Percentiles rank a stretch among this genome's conserved stretches.
Evolutionary conservation across 2,113 vertebrate species (phyloP).

Genomic region (Vulpes vulpes): DNA sequence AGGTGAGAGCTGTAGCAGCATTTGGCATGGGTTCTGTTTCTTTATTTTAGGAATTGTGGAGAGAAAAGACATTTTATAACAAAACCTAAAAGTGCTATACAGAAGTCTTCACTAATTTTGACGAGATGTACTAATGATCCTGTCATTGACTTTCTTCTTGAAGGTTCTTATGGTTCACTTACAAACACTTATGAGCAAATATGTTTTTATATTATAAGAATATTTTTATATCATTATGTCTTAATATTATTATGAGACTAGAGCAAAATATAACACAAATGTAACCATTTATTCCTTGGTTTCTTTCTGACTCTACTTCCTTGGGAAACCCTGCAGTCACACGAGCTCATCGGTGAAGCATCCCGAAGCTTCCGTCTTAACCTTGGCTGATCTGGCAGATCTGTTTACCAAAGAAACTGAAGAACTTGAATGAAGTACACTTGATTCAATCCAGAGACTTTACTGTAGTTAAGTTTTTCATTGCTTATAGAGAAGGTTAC

Average conservation of each 20-base stretch:
- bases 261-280: background rate
- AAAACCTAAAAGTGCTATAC: background rate
- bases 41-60: constrained; percentile 29
- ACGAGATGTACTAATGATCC: background rate
- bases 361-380: constrained; percentile 96
- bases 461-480: background rate
- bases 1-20: background rate
- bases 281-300: constrained; percentile 6
- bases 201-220: background rate
- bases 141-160: background rate
- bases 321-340: constrained; percentile 89
- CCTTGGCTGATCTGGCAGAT: constrained; percentile 96
- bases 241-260: background rate
- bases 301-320: constrained; percentile 60
- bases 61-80: constrained; percentile 7
- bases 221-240: background rate
- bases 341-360: constrained; percentile 94
- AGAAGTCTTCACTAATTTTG: constrained; percentile 7
- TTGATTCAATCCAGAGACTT: constrained; percentile 8
- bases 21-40: background rate
- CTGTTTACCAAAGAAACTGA: constrained; percentile 96
- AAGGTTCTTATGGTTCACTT: background rate
- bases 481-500: constrained; percentile 59
- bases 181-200: background rate
- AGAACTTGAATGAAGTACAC: constrained; percentile 89